Base-by-base conservation (phyloP, 2,113 vertebrate genomes). In the Lampris megalopsis region DNA sequence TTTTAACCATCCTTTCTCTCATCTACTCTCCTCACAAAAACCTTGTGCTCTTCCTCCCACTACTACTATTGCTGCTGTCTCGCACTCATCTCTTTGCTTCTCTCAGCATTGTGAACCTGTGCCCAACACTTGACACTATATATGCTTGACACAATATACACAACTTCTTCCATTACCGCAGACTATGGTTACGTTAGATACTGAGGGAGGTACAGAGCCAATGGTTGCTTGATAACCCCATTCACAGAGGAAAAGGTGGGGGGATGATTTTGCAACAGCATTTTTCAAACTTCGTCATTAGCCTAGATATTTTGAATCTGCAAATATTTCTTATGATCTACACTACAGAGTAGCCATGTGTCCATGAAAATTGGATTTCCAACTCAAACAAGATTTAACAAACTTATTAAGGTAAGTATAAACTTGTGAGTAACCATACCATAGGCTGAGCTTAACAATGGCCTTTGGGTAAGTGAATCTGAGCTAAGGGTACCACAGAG, bases 1-100 rank as follows among this genome's bases (percentile, higher is more conserved):
- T 82, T 80, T 74, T 85, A 89, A 53, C 71, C 62, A 74, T 81
- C 84, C 4, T 64, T 68, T 71, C 78, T 41, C 40, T 50, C 59
- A 52, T 65, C 43, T 2, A 24, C 73, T 9, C 41, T 58, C 58
- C 47, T 68, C 13, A 61, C 3, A 49, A 40, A 49, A 41, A 53
- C 40, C 6, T 36, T 49, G 9, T 1, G 10, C 11, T n/a, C 52
- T 54, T n/a, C 52, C 52, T 54, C 11, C 1, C 49, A 11, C n/a
- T 4, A 37, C 47, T 6, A n/a, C 60, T 63, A 41, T 9, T 37
- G 5, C 59, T 42, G 49, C 38, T 1, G 45, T 40, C 48, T 35
- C 38, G 1, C 63, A 9, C 63, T 40, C 49, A 11, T 9, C 37
- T 35, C n/a, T 67, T 10, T 52, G 43, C 60, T 9, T 68, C 35